Conservation (phyloP, 2,888 invertebrate genomes). For the Stramonita haemastoma region DNA sequence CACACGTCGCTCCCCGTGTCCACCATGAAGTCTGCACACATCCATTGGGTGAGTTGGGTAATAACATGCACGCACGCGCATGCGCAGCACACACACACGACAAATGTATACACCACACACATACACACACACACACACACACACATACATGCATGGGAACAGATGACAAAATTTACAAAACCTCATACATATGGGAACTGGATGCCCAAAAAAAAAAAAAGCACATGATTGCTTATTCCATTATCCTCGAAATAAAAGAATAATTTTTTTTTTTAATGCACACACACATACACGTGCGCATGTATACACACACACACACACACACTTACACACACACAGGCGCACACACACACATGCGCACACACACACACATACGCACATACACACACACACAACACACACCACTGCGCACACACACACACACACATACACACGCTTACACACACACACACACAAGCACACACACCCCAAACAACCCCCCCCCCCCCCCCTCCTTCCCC, state of each 20-base stretch:
- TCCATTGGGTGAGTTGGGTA: too few species aligned
- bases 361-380: not conserved
- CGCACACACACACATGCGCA: not conserved
- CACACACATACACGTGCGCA: not conserved
- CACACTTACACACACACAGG: not conserved
- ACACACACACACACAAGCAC: not conserved
- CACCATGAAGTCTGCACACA: slow-evolving; percentile 72
- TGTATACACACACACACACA: not conserved
- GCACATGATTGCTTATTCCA: too few species aligned
- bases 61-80: not conserved
- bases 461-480: not conserved
- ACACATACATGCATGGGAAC: too few species aligned
- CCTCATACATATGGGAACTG: too few species aligned
- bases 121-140: too few species aligned
- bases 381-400: not conserved
- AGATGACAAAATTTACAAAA: too few species aligned
- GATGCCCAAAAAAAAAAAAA: too few species aligned
- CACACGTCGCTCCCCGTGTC: slow-evolving; percentile 75
- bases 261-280: not conserved
- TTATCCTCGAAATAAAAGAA: too few species aligned
- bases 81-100: too few species aligned
- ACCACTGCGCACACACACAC: not conserved
- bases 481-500: not conserved
- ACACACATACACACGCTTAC: not conserved
- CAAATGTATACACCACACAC: too few species aligned